Evolutionary conservation across 2,888 invertebrate species (phyloP).

Genomic region (Troilus luridus): DNA sequence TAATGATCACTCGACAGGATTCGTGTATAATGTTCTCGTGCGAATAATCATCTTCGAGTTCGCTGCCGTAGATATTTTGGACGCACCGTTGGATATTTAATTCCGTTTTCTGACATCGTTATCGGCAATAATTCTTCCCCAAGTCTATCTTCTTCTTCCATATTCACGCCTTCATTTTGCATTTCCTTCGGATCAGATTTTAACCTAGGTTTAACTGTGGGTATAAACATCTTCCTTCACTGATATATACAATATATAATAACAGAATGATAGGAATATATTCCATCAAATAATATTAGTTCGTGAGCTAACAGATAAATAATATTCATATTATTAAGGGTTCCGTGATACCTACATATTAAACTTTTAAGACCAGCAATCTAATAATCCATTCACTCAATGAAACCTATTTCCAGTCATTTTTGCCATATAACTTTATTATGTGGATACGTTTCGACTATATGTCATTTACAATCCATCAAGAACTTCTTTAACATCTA

Average conservation of each 20-base stretch:
- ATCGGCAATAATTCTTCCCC: slow-evolving; percentile 24
- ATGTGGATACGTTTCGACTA: too few species aligned
- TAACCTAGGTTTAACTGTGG: neutral
- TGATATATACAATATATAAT: neutral
- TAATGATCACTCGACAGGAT: slow-evolving; percentile 7
- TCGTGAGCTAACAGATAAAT: neutral
- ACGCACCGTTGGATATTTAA: neutral
- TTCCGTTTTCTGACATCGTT: slow-evolving; percentile 12
- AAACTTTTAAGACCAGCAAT: neutral
- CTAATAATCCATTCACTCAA: too few species aligned
- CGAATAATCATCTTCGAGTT: neutral
- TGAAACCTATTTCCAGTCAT: too few species aligned
- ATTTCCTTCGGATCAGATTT: neutral
- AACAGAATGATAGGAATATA: neutral
- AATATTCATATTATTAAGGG: neutral
- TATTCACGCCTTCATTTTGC: slow-evolving; percentile 4
- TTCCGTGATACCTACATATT: neutral
- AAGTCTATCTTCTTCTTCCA: neutral
- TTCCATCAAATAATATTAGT: neutral
- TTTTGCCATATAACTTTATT: too few species aligned
- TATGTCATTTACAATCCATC: too few species aligned
- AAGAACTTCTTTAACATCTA: too few species aligned
- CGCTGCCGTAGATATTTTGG: neutral
- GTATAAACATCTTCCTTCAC: neutral
- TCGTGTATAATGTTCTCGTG: slow-evolving; percentile 35